Percentiles rank a stretch among this genome's conserved stretches.
Evolutionary conservation across 2,797 vertebrate genomes (phyloP).

Genomic region (Chrosomus eos): DNA sequence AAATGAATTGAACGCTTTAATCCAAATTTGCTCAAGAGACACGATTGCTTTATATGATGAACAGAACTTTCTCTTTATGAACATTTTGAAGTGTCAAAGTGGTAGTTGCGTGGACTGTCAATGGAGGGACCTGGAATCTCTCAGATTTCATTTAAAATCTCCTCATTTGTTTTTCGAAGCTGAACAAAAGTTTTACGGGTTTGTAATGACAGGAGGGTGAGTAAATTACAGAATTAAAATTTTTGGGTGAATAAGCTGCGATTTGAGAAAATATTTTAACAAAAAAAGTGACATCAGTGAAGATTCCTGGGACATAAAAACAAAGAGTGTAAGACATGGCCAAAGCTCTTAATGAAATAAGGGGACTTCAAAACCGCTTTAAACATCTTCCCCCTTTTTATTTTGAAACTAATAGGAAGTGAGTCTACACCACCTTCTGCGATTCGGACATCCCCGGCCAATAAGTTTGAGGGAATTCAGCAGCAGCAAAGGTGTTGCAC

Average conservation of each 20-base stretch:
- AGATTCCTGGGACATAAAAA: neutral
- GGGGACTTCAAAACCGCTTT: neutral
- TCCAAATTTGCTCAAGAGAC: no score
- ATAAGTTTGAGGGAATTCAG: conserved; percentile 88
- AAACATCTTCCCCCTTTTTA: conserved; percentile 18
- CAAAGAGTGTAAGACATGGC: neutral
- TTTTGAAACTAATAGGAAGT: conserved; percentile 75
- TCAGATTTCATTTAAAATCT: neutral
- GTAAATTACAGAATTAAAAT: neutral
- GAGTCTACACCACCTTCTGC: conserved; percentile 80
- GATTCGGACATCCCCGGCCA: conserved; percentile 75
- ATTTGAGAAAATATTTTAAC: neutral
- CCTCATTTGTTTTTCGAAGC: neutral
- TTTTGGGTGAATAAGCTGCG: neutral
- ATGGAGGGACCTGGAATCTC: neutral
- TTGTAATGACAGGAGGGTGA: neutral
- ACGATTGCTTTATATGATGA: neutral
- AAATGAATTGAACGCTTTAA: no score
- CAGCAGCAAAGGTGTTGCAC: conserved; percentile 83
- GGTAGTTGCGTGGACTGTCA: neutral
- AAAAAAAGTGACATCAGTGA: neutral
- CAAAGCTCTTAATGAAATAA: neutral
- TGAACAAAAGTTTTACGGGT: neutral
- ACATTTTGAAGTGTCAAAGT: neutral
- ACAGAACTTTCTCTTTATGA: neutral